Evolutionary conservation across 2,797 vertebrate species (phyloP), one percentile per base, ranked within the genome.

Genomic region (Microtus obscurus): DNA sequence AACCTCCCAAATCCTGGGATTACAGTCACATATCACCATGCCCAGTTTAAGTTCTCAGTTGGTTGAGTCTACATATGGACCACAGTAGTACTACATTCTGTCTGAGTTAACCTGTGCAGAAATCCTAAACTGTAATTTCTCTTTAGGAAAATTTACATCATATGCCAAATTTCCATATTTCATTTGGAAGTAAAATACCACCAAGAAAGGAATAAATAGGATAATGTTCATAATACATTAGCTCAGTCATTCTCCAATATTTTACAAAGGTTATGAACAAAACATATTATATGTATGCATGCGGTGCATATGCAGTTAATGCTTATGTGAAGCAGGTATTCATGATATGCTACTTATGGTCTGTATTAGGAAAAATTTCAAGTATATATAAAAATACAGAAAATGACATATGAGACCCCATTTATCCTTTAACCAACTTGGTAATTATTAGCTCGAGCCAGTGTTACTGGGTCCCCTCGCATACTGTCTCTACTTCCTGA

Each of bases 81-180:
- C 29, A 16, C 67, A 25, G 17, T 59, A 4, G 51, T 87, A 43
- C 29, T 87, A 94, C 27, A 87, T 37, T 67, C 21, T 92, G 12
- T 74, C 31, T 48, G 71, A 63, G 11, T 78, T 78, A 78, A 10
- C 51, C 82, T 80, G 45, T 59, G 61, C 34, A 86, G 56, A 89
- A 59, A 65, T 65, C 19, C 63, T 85, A 79, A 80, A 21, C 14
- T 56, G 19, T 19, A 53, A 51, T 87, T 73, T 94, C 21, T 91
- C 90, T 96, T 96, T 88, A 73, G 6, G 73, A 92, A 79, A 77
- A 17, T 91, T 92, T 94, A 79, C 25, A 73, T 89, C 25, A 89
- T 21, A 67, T 73, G 19, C 73, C 48, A 73, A 45, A 67, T 71
- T n/a, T 91, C 40, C 43, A 43, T 10, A 51, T 94, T 89, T 78